A percentile compares a stretch with the other conserved stretches of the same genome.
These are phyloP conservation scores for Lathronympha strigana DNA, from an alignment of 2,888 invertebrate genomes.

Conservation along the genomic window DNA sequence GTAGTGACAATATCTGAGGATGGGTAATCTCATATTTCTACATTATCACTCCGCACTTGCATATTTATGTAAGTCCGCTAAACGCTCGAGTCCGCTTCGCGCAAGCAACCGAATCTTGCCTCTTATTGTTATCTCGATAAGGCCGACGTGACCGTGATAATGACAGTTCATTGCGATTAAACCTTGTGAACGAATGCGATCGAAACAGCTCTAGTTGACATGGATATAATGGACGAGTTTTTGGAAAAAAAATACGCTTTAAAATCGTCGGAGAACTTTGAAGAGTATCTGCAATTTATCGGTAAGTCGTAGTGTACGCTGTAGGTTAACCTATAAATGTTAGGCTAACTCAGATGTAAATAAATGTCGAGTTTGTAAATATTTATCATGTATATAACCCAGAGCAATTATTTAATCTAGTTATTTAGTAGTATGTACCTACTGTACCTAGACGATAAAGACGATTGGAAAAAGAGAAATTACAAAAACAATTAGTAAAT, in stretches of 20 bases:
- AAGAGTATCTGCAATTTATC: constrained; percentile 54
- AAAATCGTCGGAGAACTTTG: constrained; percentile 54
- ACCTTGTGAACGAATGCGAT: constrained; percentile 5
- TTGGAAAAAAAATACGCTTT: constrained; percentile 29
- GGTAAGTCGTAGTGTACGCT: constrained; percentile 51
- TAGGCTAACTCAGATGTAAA: not conserved
- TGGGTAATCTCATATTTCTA: too few relatives aligned
- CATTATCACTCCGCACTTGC: too few relatives aligned
- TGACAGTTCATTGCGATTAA: not conserved
- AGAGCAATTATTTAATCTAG: too few relatives aligned
- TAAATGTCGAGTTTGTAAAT: not conserved
- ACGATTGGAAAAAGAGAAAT: too few relatives aligned
- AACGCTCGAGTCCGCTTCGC: too few relatives aligned
- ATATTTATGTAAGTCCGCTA: too few relatives aligned
- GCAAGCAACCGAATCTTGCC: not conserved
- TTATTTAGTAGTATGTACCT: too few relatives aligned
- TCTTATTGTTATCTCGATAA: not conserved
- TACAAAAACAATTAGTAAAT: too few relatives aligned
- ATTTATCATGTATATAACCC: too few relatives aligned
- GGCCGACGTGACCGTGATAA: not conserved
- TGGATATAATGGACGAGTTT: constrained; percentile 36
- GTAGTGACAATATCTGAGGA: too few relatives aligned
- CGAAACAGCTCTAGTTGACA: not conserved
- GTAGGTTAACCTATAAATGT: not conserved
- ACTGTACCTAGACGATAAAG: too few relatives aligned